Evolutionary conservation across 2,888 invertebrate genomes (phyloP), one percentile per base, ranked within the genome.

Genomic region (Athalia rosae): DNA sequence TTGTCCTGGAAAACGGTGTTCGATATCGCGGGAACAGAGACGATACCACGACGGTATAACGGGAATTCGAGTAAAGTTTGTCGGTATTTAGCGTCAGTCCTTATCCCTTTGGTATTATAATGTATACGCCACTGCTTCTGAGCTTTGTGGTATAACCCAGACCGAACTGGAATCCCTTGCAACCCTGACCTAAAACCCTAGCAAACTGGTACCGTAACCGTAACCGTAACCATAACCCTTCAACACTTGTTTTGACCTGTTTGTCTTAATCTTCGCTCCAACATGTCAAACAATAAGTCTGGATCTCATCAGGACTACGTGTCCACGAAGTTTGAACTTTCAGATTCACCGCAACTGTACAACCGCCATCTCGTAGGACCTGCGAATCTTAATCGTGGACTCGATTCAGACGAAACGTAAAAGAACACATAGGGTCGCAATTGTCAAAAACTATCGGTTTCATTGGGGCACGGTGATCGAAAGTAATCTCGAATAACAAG

Each of bases 21-120:
- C 83, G 81, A 83, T 85, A 85, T 83, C 78, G 76, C 71, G 76
- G 78, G 79, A 80, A 79, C 77, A 78, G 71, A 79, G 82, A 84
- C 85, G 28, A 28, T 83, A 84, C 81, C 77, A 78, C 71, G 78
- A 74, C 80, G 69, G 80, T 77, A 76, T 28, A 28, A 28, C 28
- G 77, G 78, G 80, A 80, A 79, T 56, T 15, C 77, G 81, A 81
- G 82, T 82, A 80, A 82, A 83, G 76, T 81, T 77, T 77, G 69
- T 59, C 45, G 64, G 47, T n/a, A 28, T 28, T 28, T 64, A 64
- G 64, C 64, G 45, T 64, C 4, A 11, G 64, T 47, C n/a, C n/a
- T 47, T 47, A 64, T 64, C 47, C 64, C 64, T 64, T 13, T 28
- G 28, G 28, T 28, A 28, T 28, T 28, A 28, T 28, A 28, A 28